These are phyloP conservation scores for Metopia argyrocephala DNA, from an alignment of 2,888 invertebrate species.

Conservation along the genomic window DNA sequence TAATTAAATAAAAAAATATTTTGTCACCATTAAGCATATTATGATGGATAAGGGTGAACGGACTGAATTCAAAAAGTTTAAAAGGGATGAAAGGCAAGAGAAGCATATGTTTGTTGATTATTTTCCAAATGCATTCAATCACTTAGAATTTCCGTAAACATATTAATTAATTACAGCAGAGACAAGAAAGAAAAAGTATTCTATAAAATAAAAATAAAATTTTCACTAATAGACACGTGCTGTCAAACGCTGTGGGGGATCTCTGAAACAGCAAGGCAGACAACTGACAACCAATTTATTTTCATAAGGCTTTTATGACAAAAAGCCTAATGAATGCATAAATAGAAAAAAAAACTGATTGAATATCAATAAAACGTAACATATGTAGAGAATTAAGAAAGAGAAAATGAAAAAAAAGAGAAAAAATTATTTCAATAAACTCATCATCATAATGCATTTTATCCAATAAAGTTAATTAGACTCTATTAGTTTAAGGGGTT, in stretches of 20 bases:
- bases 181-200: background rate
- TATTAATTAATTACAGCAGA: conserved; percentile 38
- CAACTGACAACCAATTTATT: background rate
- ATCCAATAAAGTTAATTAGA: background rate
- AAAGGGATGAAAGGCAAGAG: conserved; percentile 31
- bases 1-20: background rate
- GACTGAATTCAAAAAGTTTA: too few species aligned
- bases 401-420: background rate
- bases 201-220: conserved; percentile 22
- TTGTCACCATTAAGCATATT: background rate
- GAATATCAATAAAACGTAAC: conserved; percentile 28
- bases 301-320: background rate
- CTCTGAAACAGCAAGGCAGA: background rate
- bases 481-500: too few species aligned
- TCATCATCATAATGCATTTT: background rate
- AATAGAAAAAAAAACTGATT: conserved; percentile 22
- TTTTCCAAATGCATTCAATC: conserved; percentile 45
- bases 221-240: conserved; percentile 44
- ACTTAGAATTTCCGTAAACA: conserved; percentile 49
- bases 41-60: background rate
- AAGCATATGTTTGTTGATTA: conserved; percentile 44
- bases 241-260: conserved; percentile 52
- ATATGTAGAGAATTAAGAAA: background rate
- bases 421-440: background rate
- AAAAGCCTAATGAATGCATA: conserved; percentile 36